A percentile compares a stretch with the other conserved stretches of the same genome.
phyloP scores from a whole-genome alignment of 2,797 vertebrate species.

The Hydrolagus colliei region DNA sequence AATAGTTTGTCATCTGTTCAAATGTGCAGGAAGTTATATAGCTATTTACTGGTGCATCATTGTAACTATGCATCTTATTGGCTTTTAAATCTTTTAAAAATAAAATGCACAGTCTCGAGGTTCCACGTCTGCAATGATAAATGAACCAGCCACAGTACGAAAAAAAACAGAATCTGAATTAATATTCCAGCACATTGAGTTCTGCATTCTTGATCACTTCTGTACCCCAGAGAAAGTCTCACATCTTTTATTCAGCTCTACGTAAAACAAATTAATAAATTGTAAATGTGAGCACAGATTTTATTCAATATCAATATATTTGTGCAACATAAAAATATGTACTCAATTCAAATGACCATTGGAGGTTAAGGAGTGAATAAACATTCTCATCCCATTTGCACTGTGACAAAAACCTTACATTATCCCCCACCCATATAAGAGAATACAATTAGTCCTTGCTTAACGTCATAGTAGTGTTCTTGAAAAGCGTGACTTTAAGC shows the following conservation, averaged over 20 bases:
- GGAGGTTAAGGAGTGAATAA: too few relatives aligned
- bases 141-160: too few relatives aligned
- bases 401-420: too few relatives aligned
- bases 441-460: too few relatives aligned
- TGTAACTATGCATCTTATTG: too few relatives aligned
- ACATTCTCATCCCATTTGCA: too few relatives aligned
- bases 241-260: constrained; percentile 36
- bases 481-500: too few relatives aligned
- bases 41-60: too few relatives aligned
- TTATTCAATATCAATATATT: not conserved
- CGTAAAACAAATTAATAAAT: constrained; percentile 30
- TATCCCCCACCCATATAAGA: too few relatives aligned
- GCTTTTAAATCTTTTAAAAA: not conserved
- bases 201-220: constrained; percentile 28
- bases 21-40: not conserved
- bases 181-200: not conserved
- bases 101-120: not conserved
- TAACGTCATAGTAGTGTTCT: too few relatives aligned
- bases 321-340: not conserved
- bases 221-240: constrained; percentile 35
- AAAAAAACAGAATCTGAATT: not conserved
- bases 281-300: not conserved
- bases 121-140: not conserved
- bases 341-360: too few relatives aligned
- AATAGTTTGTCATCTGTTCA: not conserved